Percentiles rank a stretch among this genome's conserved stretches.
phyloP scores from a whole-genome alignment of 2,797 vertebrate species.

The Cynodonichthys magdalenae region DNA sequence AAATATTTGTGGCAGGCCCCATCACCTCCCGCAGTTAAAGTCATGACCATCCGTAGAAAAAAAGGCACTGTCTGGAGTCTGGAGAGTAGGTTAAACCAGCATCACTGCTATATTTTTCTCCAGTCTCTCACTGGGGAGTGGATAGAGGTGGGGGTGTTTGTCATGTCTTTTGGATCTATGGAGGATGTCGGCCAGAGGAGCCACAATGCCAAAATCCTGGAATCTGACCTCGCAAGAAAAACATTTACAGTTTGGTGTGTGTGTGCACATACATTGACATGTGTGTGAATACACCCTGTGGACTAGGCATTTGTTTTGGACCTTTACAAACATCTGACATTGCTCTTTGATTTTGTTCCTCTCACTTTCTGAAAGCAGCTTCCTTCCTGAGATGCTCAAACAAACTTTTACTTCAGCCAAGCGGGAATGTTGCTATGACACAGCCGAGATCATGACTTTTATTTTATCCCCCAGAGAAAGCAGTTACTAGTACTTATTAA shows the following conservation, averaged over 20 bases:
- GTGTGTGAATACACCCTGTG: slow-evolving; percentile 31
- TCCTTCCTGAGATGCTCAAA: slow-evolving; percentile 43
- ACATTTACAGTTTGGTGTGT: slow-evolving; percentile 66
- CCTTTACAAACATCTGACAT: slow-evolving; percentile 58
- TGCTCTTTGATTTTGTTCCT: slow-evolving; percentile 58
- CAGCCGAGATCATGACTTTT: slow-evolving; percentile 48
- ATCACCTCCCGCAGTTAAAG: slow-evolving; percentile 75
- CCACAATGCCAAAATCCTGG: slow-evolving; percentile 67
- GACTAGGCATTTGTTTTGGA: slow-evolving; percentile 60
- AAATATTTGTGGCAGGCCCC: slow-evolving; percentile 75
- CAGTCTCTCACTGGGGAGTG: slow-evolving; percentile 55
- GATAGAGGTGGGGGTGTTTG: not conserved
- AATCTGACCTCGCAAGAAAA: slow-evolving; percentile 77
- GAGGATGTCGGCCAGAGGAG: slow-evolving; percentile 60
- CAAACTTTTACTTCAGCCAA: slow-evolving; percentile 30
- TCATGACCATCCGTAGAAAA: slow-evolving; percentile 75
- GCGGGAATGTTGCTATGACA: slow-evolving; percentile 38
- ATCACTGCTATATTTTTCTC: slow-evolving; percentile 61
- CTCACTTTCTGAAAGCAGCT: slow-evolving; percentile 40
- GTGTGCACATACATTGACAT: slow-evolving; percentile 31
- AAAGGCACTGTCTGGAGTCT: slow-evolving; percentile 76
- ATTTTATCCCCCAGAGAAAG: slow-evolving; percentile 34
- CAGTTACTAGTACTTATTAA: not conserved
- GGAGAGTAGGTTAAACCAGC: slow-evolving; percentile 77
- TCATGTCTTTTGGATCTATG: slow-evolving; percentile 56